Evolutionary conservation across 2,113 vertebrate genomes (phyloP).

Genomic region (Zapus hudsonius): DNA sequence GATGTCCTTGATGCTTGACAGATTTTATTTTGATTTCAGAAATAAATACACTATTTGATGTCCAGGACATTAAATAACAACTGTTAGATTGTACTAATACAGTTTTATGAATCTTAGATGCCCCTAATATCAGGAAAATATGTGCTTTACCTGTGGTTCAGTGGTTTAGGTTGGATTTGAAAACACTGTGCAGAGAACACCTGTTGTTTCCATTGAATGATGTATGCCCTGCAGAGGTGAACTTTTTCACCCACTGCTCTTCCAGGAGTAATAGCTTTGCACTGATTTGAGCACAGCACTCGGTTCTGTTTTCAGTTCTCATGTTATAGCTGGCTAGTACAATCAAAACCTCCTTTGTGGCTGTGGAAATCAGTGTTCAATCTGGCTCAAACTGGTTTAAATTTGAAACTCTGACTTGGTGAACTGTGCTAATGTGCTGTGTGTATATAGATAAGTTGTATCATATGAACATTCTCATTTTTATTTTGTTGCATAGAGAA

Average conservation of each 20-base stretch:
- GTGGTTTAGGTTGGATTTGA: constrained; percentile 27
- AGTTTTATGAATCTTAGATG: constrained; percentile 39
- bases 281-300: constrained; percentile 19
- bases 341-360: constrained; percentile 54
- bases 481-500: constrained; percentile 14
- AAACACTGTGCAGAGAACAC: constrained; percentile 28
- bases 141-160: not conserved
- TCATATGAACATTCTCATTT: not conserved
- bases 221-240: not conserved
- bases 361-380: constrained; percentile 24
- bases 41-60: constrained; percentile 17
- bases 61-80: constrained; percentile 4
- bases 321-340: constrained; percentile 19
- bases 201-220: constrained; percentile 61
- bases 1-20: constrained; percentile 12
- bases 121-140: constrained; percentile 30
- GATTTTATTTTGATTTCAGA: constrained; percentile 51
- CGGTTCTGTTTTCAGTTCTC: constrained; percentile 26
- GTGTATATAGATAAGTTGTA: not conserved
- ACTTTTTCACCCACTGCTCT: constrained; percentile 38
- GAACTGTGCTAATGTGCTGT: constrained; percentile 14
- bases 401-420: constrained; percentile 8
- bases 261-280: constrained; percentile 46
- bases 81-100: constrained; percentile 12
- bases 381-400: constrained; percentile 24